phyloP scores from a whole-genome alignment of 1,140 invertebrate species.

The Littorina saxatilis region DNA sequence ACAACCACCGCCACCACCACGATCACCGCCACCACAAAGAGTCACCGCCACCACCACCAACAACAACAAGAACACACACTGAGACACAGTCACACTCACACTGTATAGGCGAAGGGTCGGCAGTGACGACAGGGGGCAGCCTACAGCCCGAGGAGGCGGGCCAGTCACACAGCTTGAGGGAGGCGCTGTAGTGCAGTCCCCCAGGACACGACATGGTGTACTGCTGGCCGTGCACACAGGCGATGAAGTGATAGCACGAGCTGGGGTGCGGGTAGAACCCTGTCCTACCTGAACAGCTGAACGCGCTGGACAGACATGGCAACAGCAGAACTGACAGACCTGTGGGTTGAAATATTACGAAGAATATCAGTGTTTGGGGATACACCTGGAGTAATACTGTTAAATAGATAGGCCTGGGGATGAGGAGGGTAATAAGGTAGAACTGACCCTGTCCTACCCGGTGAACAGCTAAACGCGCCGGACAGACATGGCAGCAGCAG shows the following conservation, averaged over 20 bases:
- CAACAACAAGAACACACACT: no score
- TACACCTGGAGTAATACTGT: no score
- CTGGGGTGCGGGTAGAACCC: conserved; percentile 24
- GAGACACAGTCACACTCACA: background rate
- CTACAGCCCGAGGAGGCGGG: background rate
- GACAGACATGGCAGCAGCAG: no score
- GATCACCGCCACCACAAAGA: no score
- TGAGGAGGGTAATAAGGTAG: no score
- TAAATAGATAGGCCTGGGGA: no score
- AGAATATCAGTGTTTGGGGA: no score
- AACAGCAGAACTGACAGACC: background rate
- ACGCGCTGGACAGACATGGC: background rate
- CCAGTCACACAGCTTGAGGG: conserved; percentile 19
- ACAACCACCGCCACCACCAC: no score
- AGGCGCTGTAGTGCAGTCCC: conserved; percentile 7
- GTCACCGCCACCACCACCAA: no score
- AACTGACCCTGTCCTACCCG: no score
- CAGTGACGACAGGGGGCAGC: background rate
- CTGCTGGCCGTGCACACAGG: conserved; percentile 14
- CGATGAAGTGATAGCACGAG: conserved; percentile 11
- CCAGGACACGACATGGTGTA: background rate
- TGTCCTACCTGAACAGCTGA: background rate
- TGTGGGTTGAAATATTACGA: no score
- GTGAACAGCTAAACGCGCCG: no score
- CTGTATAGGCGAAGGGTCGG: background rate